Evolutionary conservation across 2,888 invertebrate species (phyloP).

Genomic region (Apantesis nais): DNA sequence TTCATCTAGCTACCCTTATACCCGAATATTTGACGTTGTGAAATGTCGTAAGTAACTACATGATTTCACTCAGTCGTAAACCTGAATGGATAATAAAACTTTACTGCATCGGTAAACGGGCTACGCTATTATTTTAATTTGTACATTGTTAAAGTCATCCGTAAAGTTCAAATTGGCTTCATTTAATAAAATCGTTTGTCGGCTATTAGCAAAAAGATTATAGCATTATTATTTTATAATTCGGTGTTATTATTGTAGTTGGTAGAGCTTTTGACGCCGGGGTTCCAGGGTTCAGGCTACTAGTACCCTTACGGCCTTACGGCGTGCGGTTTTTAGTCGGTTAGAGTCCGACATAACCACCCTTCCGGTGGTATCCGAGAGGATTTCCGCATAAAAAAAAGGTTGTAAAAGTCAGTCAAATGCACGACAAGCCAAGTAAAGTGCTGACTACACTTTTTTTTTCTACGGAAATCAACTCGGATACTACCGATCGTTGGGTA

Average conservation of each 20-base stretch:
- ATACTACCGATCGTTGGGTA: too few species aligned
- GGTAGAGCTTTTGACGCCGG: constrained; percentile 16
- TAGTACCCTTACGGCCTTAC: too few species aligned
- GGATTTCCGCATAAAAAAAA: too few species aligned
- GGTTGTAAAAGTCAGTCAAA: too few species aligned
- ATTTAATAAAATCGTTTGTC: constrained; percentile 20
- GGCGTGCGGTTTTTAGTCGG: too few species aligned
- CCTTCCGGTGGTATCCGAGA: too few species aligned
- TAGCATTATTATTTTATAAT: constrained; percentile 11
- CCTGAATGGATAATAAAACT: constrained; percentile 13
- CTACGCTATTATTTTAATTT: constrained; percentile 18
- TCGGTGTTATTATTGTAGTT: constrained; percentile 9
- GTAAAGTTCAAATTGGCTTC: constrained; percentile 19
- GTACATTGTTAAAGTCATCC: constrained; percentile 12
- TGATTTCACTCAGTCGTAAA: constrained; percentile 14
- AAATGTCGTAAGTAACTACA: constrained; percentile 12
- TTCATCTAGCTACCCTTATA: not conserved
- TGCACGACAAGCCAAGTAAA: too few species aligned
- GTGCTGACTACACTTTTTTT: too few species aligned
- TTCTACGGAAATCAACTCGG: too few species aligned
- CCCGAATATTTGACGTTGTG: not conserved
- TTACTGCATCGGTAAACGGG: constrained; percentile 8
- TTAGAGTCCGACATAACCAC: too few species aligned
- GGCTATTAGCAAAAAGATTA: constrained; percentile 14
- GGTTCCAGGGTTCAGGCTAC: too few species aligned